Percentiles rank a stretch among this genome's conserved stretches.
Conservation (phyloP, 2,797 vertebrate genomes). For the Perodicticus potto region DNA sequence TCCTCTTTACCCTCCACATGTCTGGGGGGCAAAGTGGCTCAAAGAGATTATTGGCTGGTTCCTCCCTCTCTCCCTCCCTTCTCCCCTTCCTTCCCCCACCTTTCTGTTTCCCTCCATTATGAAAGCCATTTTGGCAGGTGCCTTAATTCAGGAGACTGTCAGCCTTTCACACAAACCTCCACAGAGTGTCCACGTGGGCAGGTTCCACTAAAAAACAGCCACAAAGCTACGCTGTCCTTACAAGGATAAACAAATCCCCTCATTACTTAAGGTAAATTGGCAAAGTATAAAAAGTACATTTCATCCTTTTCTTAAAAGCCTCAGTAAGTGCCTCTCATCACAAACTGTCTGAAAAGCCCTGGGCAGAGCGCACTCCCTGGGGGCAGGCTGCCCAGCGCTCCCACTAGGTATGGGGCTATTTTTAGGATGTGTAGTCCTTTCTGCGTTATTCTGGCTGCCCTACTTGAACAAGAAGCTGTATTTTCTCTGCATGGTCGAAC, state of each 20-base stretch:
- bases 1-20: not conserved
- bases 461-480: slow-evolving; percentile 75
- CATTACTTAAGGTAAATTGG: not conserved
- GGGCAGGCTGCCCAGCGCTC: not conserved
- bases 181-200: accelerated
- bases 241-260: not conserved
- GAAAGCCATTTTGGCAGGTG: not conserved
- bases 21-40: not conserved
- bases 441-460: slow-evolving; percentile 55
- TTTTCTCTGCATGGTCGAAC: not conserved
- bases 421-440: slow-evolving; percentile 58
- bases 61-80: too few relatives aligned
- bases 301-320: not conserved
- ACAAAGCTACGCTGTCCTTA: not conserved
- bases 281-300: not conserved
- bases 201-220: not conserved
- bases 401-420: slow-evolving; percentile 5
- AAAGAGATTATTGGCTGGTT: not conserved
- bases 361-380: not conserved
- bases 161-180: not conserved
- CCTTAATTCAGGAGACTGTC: not conserved
- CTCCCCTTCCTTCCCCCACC: too few relatives aligned
- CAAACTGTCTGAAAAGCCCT: not conserved
- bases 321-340: not conserved
- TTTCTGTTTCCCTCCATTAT: too few relatives aligned